A percentile compares a stretch with the other conserved stretches of the same genome.
phyloP scores from a whole-genome alignment of 2,888 invertebrate species.

The Neoaliturus tenellus region DNA sequence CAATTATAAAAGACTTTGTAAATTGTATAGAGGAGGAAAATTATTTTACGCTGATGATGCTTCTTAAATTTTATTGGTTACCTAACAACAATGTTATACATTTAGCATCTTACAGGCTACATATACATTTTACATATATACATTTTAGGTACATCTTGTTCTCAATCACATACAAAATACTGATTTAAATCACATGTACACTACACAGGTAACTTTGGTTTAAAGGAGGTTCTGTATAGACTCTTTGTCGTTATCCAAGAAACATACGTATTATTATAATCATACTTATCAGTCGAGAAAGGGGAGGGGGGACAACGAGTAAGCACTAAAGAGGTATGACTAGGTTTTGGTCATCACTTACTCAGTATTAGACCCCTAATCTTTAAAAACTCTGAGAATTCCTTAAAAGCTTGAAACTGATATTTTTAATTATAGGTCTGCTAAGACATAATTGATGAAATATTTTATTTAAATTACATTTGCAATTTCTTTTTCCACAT shows the following conservation, averaged over 20 bases:
- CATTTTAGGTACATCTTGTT: not conserved
- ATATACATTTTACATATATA: not conserved
- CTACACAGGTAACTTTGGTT: constrained; percentile 24
- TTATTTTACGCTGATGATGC: too few species aligned
- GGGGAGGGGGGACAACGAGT: not conserved
- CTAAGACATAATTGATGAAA: too few species aligned
- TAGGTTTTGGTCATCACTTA: not conserved
- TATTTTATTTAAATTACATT: too few species aligned
- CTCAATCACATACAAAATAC: constrained; percentile 8
- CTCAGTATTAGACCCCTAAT: too few species aligned
- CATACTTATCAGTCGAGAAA: not conserved
- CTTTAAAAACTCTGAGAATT: too few species aligned
- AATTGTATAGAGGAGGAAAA: too few species aligned
- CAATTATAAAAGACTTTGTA: too few species aligned
- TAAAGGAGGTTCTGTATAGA: not conserved
- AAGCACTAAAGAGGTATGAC: constrained; percentile 2
- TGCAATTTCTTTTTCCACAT: too few species aligned
- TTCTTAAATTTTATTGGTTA: not conserved
- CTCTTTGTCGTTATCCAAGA: not conserved
- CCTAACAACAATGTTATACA: not conserved
- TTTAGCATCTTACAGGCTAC: not conserved
- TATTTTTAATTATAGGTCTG: too few species aligned
- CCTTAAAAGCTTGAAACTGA: too few species aligned
- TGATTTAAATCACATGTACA: constrained; percentile 14
- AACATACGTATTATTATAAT: not conserved